These are phyloP conservation scores for Microcaecilia unicolor DNA, from an alignment of 2,797 vertebrate genomes.

Conservation along the genomic window DNA sequence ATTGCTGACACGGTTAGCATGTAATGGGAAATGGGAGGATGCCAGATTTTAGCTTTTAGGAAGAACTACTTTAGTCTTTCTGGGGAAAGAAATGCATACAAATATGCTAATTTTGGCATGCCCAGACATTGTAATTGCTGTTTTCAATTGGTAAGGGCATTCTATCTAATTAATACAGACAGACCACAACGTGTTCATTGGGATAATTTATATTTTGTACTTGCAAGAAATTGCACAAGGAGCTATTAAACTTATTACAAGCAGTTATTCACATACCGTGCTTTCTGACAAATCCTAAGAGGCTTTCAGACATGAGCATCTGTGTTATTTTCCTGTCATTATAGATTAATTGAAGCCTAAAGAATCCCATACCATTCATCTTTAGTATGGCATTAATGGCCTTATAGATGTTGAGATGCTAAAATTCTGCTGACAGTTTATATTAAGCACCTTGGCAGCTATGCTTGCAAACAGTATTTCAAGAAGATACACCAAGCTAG, in stretches of 20 bases:
- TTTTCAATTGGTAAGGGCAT: neutral
- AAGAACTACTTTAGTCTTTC: neutral
- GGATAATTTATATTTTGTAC: constrained; percentile 20
- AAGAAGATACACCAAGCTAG: neutral
- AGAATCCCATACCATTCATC: constrained; percentile 11
- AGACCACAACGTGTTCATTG: constrained; percentile 5
- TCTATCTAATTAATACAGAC: constrained; percentile 2
- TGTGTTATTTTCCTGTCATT: constrained; percentile 26
- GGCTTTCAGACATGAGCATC: constrained; percentile 22
- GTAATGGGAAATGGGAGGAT: too few relatives aligned
- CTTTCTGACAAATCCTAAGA: constrained; percentile 10
- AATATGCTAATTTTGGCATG: constrained; percentile 17
- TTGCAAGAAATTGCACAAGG: constrained; percentile 16
- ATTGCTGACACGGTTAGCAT: too few relatives aligned
- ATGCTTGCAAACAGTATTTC: constrained; percentile 2
- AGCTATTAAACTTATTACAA: constrained; percentile 11
- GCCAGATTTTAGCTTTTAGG: constrained; percentile 1
- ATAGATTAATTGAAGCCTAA: constrained; percentile 11
- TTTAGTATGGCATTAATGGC: neutral
- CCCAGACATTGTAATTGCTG: constrained; percentile 7
- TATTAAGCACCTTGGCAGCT: constrained; percentile 1
- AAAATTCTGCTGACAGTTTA: constrained; percentile 5
- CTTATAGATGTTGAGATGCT: neutral
- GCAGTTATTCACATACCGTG: constrained; percentile 10
- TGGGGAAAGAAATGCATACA: constrained; percentile 10